phyloP scores from a whole-genome alignment of 23 tunicate species.

The Trididemnum miniatum region DNA sequence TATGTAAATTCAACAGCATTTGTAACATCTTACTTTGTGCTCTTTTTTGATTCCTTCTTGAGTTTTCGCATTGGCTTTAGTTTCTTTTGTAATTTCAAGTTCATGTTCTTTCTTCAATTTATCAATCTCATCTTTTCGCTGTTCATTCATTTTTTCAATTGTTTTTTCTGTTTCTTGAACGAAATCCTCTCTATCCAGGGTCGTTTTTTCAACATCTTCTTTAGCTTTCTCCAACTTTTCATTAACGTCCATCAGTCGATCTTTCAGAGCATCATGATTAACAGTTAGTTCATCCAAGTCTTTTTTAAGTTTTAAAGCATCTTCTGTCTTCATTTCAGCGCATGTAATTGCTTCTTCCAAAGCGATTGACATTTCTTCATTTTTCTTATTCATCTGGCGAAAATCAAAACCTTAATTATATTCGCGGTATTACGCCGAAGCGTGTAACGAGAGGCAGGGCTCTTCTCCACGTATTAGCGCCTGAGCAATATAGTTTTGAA shows the following conservation, averaged over 20 bases:
- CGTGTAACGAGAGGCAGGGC: too few species aligned
- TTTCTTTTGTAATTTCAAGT: not conserved
- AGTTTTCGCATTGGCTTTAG: not conserved
- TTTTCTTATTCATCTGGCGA: slow-evolving; percentile 1
- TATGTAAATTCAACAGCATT: too few species aligned
- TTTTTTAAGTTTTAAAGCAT: slow-evolving; percentile 5
- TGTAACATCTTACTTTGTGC: too few species aligned
- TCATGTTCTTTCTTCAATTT: not conserved
- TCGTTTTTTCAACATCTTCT: not conserved
- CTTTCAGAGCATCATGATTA: not conserved
- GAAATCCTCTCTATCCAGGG: not conserved
- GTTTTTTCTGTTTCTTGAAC: not conserved
- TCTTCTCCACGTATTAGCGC: too few species aligned
- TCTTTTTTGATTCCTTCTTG: too few species aligned
- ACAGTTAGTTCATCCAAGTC: not conserved
- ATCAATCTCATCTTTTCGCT: not conserved
- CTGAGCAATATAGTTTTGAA: too few species aligned
- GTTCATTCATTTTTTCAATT: not conserved
- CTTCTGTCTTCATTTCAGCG: slow-evolving; percentile 40
- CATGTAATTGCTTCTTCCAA: slow-evolving; percentile 49
- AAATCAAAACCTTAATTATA: too few species aligned
- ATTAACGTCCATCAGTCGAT: not conserved
- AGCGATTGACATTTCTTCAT: slow-evolving; percentile 27
- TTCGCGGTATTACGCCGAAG: too few species aligned
- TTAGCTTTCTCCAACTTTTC: not conserved